phyloP scores from a whole-genome alignment of 2,797 vertebrate species.

The Manis crassicaudata region DNA sequence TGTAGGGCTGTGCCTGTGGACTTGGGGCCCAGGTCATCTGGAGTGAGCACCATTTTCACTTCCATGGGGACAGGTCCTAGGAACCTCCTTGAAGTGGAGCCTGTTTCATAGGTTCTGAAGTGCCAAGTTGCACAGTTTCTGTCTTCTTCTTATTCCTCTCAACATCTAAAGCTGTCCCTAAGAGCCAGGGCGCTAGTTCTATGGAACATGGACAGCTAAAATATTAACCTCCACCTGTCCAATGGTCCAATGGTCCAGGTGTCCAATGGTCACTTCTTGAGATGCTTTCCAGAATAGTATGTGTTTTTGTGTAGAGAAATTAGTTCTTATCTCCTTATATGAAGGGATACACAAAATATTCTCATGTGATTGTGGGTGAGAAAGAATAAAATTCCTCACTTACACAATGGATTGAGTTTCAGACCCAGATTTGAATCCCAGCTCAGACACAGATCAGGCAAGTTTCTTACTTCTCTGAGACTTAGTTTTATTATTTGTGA shows the following conservation, averaged over 20 bases:
- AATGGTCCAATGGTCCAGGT: too few species aligned
- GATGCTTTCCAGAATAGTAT: neutral
- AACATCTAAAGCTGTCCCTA: neutral
- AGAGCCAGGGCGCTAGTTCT: neutral
- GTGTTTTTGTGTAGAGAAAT: neutral
- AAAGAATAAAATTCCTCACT: neutral
- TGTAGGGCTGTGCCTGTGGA: neutral
- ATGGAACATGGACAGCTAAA: neutral
- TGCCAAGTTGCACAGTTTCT: neutral
- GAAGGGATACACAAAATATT: neutral
- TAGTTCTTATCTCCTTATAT: neutral
- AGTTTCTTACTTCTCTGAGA: constrained; percentile 29
- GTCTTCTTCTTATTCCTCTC: neutral
- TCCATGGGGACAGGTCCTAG: neutral
- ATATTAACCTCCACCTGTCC: neutral
- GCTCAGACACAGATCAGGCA: neutral
- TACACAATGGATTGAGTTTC: neutral
- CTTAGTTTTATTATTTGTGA: constrained; percentile 30
- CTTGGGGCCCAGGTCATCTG: neutral
- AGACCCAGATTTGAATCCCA: neutral
- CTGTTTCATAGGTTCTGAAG: neutral
- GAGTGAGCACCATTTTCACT: neutral
- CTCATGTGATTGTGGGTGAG: neutral
- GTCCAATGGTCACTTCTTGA: neutral
- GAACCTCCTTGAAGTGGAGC: neutral